phyloP scores from a whole-genome alignment of 1,140 invertebrate species.

The Schlechtendalia chinensis region DNA sequence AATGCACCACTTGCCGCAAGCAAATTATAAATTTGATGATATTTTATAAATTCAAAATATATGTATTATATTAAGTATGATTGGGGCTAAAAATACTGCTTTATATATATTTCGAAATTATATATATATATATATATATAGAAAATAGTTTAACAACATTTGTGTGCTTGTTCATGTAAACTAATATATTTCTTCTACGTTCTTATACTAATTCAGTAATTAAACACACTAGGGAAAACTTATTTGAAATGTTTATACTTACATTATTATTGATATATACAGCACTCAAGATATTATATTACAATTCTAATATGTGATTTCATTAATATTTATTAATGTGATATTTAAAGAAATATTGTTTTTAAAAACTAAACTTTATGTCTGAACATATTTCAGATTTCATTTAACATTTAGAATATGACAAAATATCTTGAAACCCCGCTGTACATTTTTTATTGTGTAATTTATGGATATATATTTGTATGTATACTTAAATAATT shows the following conservation, averaged over 20 bases:
- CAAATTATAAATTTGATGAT: background rate
- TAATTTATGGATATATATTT: no score
- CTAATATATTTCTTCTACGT: constrained; percentile 42
- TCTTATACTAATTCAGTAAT: constrained; percentile 37
- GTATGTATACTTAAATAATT: background rate
- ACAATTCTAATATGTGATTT: background rate
- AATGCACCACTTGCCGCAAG: background rate
- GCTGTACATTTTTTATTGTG: constrained; percentile 12
- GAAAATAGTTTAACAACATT: constrained; percentile 42
- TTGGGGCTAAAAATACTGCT: constrained; percentile 37
- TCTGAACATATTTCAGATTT: no score
- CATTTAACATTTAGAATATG: background rate
- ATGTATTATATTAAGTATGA: background rate
- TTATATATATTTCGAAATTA: constrained; percentile 23
- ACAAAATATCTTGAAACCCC: background rate
- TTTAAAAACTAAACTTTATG: no score
- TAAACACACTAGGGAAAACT: constrained; percentile 10
- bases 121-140: constrained; percentile 25
- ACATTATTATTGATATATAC: constrained; percentile 15
- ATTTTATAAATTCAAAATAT: background rate
- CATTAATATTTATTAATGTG: background rate
- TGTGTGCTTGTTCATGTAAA: constrained; percentile 42
- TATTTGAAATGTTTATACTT: background rate
- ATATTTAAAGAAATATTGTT: no score
- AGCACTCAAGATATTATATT: background rate